A percentile compares a stretch with the other conserved stretches of the same genome.
Evolutionary conservation across 2,797 vertebrate species (phyloP).

Genomic region (Sebastes oblongus): DNA sequence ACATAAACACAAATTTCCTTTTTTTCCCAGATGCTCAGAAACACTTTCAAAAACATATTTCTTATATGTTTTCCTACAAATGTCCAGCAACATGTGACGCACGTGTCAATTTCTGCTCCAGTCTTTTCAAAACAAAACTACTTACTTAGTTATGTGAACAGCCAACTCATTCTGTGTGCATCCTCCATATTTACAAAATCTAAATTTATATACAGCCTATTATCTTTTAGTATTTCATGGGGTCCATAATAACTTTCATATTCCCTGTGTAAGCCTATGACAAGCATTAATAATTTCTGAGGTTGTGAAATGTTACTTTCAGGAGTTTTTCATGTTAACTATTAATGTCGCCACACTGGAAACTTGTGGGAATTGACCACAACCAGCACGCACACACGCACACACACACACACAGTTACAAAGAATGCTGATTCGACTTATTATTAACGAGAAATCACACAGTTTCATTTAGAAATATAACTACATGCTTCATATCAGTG

Average conservation of each 20-base stretch:
- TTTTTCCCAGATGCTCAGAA: too few relatives aligned
- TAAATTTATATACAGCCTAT: not conserved
- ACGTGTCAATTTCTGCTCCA: too few relatives aligned
- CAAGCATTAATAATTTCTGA: not conserved
- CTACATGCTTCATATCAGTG: too few relatives aligned
- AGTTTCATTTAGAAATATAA: not conserved
- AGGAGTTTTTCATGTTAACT: not conserved
- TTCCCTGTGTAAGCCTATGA: not conserved
- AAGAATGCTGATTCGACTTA: not conserved
- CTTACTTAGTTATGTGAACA: not conserved
- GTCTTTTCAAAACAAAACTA: too few relatives aligned
- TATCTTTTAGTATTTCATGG: not conserved
- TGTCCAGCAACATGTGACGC: too few relatives aligned
- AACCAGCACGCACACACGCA: not conserved
- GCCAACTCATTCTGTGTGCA: not conserved
- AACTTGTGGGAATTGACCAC: not conserved
- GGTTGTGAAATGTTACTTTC: slow-evolving; percentile 14
- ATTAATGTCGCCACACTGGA: not conserved
- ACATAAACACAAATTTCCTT: too few relatives aligned
- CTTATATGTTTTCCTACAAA: too few relatives aligned
- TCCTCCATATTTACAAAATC: not conserved
- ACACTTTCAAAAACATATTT: too few relatives aligned
- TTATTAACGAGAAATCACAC: not conserved
- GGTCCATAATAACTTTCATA: not conserved
- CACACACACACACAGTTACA: not conserved